These are phyloP conservation scores for Pandion haliaetus DNA, from an alignment of 2,113 vertebrate genomes.

Conservation along the genomic window DNA sequence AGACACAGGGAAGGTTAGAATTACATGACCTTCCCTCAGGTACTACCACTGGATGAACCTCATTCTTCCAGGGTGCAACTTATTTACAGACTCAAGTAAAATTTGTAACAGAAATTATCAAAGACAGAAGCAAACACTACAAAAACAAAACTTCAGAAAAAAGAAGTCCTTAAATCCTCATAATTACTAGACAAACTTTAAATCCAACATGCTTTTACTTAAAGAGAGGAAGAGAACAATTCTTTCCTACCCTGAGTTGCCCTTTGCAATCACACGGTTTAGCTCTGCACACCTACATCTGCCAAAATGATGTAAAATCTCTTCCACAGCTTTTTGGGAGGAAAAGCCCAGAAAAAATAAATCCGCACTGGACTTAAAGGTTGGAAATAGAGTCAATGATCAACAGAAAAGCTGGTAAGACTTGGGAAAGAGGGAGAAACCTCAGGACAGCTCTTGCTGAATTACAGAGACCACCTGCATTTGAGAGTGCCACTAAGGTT, in stretches of 20 bases:
- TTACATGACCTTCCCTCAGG: neutral
- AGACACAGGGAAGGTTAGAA: neutral
- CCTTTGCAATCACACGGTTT: neutral
- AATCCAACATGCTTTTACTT: neutral
- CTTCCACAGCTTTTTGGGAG: neutral
- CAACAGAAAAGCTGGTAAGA: neutral
- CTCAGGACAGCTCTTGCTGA: neutral
- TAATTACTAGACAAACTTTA: neutral
- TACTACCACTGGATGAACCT: neutral
- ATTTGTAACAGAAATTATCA: no score
- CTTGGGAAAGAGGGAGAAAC: neutral
- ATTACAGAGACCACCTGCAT: neutral
- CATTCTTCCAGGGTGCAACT: neutral
- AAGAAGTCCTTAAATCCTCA: neutral
- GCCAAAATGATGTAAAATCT: neutral
- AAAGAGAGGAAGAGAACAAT: neutral
- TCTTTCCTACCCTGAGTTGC: neutral
- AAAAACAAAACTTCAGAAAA: neutral
- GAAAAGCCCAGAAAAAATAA: neutral
- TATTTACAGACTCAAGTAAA: neutral
- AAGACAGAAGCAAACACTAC: neutral
- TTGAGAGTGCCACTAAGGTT: neutral
- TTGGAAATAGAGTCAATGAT: neutral
- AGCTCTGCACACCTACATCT: neutral
- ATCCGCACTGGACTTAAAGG: neutral